phyloP scores from a whole-genome alignment of 2,888 invertebrate genomes.

The Noctua janthina region DNA sequence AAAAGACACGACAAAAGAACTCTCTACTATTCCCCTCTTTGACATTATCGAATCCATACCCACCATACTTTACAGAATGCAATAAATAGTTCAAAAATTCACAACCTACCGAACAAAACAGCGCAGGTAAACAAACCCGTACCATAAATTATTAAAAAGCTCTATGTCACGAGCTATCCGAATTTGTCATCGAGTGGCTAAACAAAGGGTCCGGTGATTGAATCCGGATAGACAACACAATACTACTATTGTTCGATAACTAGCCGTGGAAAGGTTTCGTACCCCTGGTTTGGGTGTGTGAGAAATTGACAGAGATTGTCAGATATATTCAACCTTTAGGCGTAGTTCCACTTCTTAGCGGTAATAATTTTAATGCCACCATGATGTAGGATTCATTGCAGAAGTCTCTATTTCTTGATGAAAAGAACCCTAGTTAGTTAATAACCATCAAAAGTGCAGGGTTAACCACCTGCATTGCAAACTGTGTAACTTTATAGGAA shows the following conservation, averaged over 20 bases:
- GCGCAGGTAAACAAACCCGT: conserved; percentile 46
- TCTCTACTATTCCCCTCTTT: background rate
- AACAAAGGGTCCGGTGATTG: conserved; percentile 77
- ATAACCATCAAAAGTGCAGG: too few species aligned
- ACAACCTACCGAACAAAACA: conserved; percentile 11
- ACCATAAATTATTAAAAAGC: conserved; percentile 63
- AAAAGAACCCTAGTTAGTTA: background rate
- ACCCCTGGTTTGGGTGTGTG: conserved; percentile 61
- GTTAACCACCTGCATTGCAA: background rate
- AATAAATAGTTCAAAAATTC: conserved; percentile 15
- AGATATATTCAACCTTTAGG: conserved; percentile 32
- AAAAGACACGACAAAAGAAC: background rate
- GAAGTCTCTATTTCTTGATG: background rate
- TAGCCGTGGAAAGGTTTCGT: conserved; percentile 52
- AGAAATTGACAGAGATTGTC: conserved; percentile 41
- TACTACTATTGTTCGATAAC: conserved; percentile 66
- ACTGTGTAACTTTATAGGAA: background rate
- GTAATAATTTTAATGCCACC: background rate
- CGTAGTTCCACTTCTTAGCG: background rate
- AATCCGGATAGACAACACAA: conserved; percentile 74
- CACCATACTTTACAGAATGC: background rate
- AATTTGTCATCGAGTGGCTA: conserved; percentile 77
- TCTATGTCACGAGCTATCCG: conserved; percentile 54
- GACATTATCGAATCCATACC: background rate
- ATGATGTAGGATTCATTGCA: background rate